Percentiles rank a stretch among this genome's conserved stretches.
phyloP scores from a whole-genome alignment of 2,797 vertebrate species.

The Tokudaia tokunoshimensis region DNA sequence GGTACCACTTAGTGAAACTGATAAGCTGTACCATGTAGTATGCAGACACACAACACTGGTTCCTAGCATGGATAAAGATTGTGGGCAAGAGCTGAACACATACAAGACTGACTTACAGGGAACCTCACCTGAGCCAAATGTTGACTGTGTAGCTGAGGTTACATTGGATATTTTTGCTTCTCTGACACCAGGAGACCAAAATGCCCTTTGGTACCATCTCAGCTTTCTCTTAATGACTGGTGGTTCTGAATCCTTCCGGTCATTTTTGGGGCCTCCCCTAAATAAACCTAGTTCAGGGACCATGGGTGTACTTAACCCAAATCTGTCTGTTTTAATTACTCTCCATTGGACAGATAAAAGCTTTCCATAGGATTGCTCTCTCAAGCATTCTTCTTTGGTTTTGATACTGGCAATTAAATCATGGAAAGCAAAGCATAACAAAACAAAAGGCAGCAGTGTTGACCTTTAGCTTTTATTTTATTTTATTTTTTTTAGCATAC shows the following conservation, averaged over 20 bases:
- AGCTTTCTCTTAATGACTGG: conserved; percentile 76
- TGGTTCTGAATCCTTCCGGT: conserved; percentile 81
- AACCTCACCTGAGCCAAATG: neutral
- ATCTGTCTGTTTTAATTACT: conserved; percentile 91
- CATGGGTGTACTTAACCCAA: conserved; percentile 90
- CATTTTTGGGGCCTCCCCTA: conserved; percentile 83
- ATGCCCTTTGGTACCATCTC: conserved; percentile 67
- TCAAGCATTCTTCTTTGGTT: conserved; percentile 89
- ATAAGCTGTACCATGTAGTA: neutral
- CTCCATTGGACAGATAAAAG: conserved; percentile 91
- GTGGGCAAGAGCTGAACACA: neutral
- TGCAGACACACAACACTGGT: neutral
- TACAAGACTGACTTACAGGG: rapidly evolving
- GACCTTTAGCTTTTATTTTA: conserved; percentile 88
- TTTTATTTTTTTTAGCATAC: conserved; percentile 85
- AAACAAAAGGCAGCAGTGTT: conserved; percentile 73
- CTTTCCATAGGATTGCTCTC: conserved; percentile 91
- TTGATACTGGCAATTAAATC: conserved; percentile 91
- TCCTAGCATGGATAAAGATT: neutral
- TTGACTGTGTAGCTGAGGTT: neutral
- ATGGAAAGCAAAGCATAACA: conserved; percentile 86
- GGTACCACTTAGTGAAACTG: neutral
- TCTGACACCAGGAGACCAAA: neutral
- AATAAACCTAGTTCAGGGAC: conserved; percentile 85
- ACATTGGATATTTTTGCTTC: neutral